A percentile compares a stretch with the other conserved stretches of the same genome.
phyloP scores from a whole-genome alignment of 2,113 vertebrate species.

The Antennarius striatus region DNA sequence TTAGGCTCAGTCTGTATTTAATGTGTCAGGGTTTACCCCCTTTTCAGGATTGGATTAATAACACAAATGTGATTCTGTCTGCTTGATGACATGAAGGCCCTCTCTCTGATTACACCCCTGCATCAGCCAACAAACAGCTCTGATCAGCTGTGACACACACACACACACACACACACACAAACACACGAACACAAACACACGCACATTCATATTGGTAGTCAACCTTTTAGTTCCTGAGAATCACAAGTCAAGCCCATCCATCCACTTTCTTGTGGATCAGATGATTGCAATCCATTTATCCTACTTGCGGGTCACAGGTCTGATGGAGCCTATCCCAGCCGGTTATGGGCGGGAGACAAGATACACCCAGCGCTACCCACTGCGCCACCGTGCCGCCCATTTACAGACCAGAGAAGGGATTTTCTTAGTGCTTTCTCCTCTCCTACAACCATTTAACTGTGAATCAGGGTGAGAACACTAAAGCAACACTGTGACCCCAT shows the following conservation, averaged over 20 bases:
- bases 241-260: not conserved
- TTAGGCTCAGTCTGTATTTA: not conserved
- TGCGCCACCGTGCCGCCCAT: too few species aligned
- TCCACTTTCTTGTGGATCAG: too few species aligned
- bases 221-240: constrained; percentile 1
- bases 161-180: constrained; percentile 13
- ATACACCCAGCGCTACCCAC: too few species aligned
- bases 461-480: constrained; percentile 44
- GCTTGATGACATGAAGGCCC: constrained; percentile 8
- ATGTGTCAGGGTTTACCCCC: not conserved
- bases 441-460: constrained; percentile 23
- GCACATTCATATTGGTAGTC: not conserved
- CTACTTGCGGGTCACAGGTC: too few species aligned
- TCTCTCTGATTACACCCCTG: constrained; percentile 10
- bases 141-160: constrained; percentile 47
- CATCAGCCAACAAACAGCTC: constrained; percentile 24
- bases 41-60: constrained; percentile 9
- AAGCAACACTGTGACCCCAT: constrained; percentile 38
- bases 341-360: too few species aligned
- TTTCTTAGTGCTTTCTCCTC: constrained; percentile 16
- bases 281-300: too few species aligned
- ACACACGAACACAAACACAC: not conserved
- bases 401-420: constrained; percentile 1
- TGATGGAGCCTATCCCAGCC: too few species aligned
- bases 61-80: not conserved